Percentiles rank a stretch among this genome's conserved stretches.
These are phyloP conservation scores for Brachyhypopomus occidentalis DNA, from an alignment of 2,113 vertebrate genomes.

Conservation along the genomic window DNA sequence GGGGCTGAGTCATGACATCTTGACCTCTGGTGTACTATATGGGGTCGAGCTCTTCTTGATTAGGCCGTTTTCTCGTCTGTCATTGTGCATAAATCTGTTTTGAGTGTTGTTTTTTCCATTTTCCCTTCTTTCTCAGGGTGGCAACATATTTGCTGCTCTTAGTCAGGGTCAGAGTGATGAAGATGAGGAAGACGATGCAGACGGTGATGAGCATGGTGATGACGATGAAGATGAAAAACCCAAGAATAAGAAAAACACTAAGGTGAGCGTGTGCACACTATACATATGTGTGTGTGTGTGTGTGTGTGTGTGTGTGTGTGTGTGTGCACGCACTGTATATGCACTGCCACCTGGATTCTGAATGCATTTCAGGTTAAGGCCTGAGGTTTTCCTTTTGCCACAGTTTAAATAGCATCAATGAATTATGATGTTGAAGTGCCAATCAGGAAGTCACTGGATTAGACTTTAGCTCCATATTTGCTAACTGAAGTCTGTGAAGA, in stretches of 20 bases:
- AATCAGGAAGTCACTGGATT: too few relatives aligned
- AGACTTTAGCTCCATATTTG: too few relatives aligned
- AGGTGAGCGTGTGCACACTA: slow-evolving; percentile 11
- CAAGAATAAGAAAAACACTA: slow-evolving; percentile 50
- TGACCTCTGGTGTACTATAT: background rate
- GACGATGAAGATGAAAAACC: slow-evolving; percentile 57
- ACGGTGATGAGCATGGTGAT: slow-evolving; percentile 39
- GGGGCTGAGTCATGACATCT: background rate
- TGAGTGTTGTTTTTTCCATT: background rate
- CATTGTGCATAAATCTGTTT: background rate
- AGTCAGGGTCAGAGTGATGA: slow-evolving; percentile 81
- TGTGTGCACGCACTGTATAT: background rate
- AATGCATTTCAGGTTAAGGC: too few relatives aligned
- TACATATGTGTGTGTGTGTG: too few relatives aligned
- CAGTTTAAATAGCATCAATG: too few relatives aligned
- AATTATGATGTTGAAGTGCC: too few relatives aligned
- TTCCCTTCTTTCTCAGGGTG: slow-evolving; percentile 66
- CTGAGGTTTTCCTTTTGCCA: too few relatives aligned
- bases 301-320: too few relatives aligned
- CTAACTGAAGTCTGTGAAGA: too few relatives aligned
- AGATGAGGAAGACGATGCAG: slow-evolving; percentile 69
- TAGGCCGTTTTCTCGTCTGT: background rate
- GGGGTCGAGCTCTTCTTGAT: background rate
- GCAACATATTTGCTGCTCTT: slow-evolving; percentile 86
- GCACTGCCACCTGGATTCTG: too few relatives aligned